A percentile compares a stretch with the other conserved stretches of the same genome.
phyloP scores from a whole-genome alignment of 2,797 vertebrate species.

The Coendou prehensilis region DNA sequence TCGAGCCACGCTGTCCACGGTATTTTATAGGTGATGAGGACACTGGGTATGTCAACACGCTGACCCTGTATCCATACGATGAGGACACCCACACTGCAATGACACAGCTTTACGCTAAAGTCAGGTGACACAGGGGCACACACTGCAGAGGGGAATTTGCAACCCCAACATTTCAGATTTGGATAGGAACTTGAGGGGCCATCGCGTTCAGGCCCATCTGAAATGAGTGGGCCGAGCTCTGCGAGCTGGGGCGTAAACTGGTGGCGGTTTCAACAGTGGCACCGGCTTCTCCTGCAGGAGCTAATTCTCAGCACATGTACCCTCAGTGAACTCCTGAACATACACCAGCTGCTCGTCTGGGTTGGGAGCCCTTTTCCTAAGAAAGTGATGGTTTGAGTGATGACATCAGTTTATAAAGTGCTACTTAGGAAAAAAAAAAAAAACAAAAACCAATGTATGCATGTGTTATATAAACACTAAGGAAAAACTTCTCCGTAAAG shows the following conservation, averaged over 20 bases:
- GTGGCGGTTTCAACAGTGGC: not conserved
- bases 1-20: not conserved
- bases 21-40: not conserved
- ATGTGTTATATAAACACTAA: not conserved
- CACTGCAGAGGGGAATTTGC: not conserved
- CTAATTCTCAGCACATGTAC: not conserved
- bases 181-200: not conserved
- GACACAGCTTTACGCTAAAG: not conserved
- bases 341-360: not conserved
- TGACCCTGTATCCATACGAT: not conserved
- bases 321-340: too few relatives aligned
- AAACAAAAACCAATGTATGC: not conserved
- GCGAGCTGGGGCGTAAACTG: not conserved
- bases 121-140: not conserved
- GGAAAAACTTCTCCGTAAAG: conserved; percentile 18
- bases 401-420: not conserved
- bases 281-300: not conserved
- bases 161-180: not conserved
- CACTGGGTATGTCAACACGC: too few relatives aligned
- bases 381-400: not conserved
- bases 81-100: not conserved
- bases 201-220: not conserved
- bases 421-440: not conserved
- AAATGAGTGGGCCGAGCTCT: not conserved
- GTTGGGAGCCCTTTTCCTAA: not conserved